Percentiles rank a stretch among this genome's conserved stretches.
phyloP scores from a whole-genome alignment of 2,113 vertebrate species.

The Hylia prasina region DNA sequence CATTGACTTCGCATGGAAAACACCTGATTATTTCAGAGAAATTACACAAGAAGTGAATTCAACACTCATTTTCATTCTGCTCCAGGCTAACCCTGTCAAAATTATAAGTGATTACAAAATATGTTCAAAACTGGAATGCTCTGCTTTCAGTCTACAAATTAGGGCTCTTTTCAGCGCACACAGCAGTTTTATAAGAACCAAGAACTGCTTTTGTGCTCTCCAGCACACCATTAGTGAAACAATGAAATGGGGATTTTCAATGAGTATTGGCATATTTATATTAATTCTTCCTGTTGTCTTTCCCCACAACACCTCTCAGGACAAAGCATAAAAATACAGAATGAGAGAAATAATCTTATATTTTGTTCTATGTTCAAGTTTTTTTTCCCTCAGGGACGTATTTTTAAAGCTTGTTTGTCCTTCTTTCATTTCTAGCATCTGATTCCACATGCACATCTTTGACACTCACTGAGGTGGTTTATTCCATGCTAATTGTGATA shows the following conservation, averaged over 20 bases:
- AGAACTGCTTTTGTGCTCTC: not conserved
- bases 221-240: not conserved
- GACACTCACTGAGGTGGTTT: not conserved
- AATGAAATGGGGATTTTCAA: not conserved
- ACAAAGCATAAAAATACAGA: not conserved
- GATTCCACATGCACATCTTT: not conserved
- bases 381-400: not conserved
- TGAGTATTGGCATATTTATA: not conserved
- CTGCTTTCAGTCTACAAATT: not conserved
- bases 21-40: not conserved
- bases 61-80: slow-evolving; percentile 1
- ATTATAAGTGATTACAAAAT: not conserved
- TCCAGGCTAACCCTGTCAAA: slow-evolving; percentile 16
- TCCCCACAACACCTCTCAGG: not conserved
- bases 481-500: not conserved
- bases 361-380: not conserved
- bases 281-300: not conserved
- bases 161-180: not conserved
- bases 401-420: not conserved
- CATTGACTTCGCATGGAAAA: not conserved
- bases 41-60: not conserved
- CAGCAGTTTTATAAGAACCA: not conserved
- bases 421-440: not conserved
- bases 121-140: not conserved
- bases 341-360: not conserved